Conservation (phyloP, 2,888 invertebrate genomes). For the Lithophane semibrunnea region DNA sequence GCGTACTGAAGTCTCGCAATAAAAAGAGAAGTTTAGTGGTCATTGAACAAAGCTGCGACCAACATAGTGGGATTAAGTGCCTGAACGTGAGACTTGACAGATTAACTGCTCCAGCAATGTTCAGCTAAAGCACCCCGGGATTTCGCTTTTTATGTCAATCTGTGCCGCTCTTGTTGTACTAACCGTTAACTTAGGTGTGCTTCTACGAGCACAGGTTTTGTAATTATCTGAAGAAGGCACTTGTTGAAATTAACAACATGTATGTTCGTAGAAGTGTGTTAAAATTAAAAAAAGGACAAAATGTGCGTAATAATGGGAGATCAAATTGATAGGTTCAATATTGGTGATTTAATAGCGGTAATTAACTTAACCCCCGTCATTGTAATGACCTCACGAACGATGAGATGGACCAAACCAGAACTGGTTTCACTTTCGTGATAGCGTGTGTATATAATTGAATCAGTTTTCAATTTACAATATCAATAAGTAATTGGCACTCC, state of each 20-base stretch:
- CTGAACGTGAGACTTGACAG: constrained; percentile 71
- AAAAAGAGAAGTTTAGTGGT: constrained; percentile 55
- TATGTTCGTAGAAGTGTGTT: not conserved
- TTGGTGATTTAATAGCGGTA: constrained; percentile 30
- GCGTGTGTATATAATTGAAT: constrained; percentile 27
- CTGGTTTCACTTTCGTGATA: constrained; percentile 20
- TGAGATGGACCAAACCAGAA: constrained; percentile 4
- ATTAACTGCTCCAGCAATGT: constrained; percentile 71
- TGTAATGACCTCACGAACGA: constrained; percentile 23
- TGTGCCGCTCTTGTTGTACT: constrained; percentile 28
- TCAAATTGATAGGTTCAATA: constrained; percentile 32
- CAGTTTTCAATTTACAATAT: constrained; percentile 43
- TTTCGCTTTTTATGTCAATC: constrained; percentile 61
- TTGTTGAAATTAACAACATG: constrained; percentile 31
- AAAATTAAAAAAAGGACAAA: constrained; percentile 8
- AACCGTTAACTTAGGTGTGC: constrained; percentile 33
- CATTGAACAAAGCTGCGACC: constrained; percentile 69
- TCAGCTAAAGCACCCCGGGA: constrained; percentile 62
- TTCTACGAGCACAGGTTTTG: constrained; percentile 35
- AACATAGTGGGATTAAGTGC: constrained; percentile 71
- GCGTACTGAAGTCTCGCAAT: constrained; percentile 52
- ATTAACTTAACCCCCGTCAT: constrained; percentile 23
- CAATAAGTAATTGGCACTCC: constrained; percentile 19
- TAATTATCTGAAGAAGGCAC: constrained; percentile 38
- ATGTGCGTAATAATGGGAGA: constrained; percentile 7